Conservation (phyloP, 1,140 invertebrate genomes). For the Papilio helenus region DNA sequence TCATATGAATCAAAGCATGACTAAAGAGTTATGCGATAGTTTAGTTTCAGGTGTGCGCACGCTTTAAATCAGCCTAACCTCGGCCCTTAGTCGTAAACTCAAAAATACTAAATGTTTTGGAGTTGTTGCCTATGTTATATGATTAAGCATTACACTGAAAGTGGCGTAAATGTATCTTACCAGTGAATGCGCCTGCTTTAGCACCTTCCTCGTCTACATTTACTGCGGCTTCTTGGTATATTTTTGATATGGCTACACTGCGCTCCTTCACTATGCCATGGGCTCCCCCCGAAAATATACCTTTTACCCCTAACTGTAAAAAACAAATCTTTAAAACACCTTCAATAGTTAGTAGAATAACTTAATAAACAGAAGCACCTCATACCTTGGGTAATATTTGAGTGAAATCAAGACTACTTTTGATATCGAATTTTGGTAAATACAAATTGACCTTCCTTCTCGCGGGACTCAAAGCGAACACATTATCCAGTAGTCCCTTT, state of each 20-base stretch:
- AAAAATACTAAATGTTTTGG: too few species aligned
- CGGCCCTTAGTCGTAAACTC: too few species aligned
- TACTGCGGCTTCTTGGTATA: slow-evolving; percentile 56
- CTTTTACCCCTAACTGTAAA: slow-evolving; percentile 53
- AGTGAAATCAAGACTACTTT: slow-evolving; percentile 49
- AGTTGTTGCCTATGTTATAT: not conserved
- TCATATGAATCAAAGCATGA: too few species aligned
- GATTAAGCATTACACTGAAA: not conserved
- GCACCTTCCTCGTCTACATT: slow-evolving; percentile 62
- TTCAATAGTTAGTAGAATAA: too few species aligned
- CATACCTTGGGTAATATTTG: slow-evolving; percentile 54
- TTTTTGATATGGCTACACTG: slow-evolving; percentile 48
- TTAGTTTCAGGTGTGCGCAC: too few species aligned
- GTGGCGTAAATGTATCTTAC: slow-evolving; percentile 40
- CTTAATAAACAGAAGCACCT: not conserved
- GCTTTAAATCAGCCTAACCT: too few species aligned
- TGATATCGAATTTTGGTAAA: slow-evolving; percentile 59
- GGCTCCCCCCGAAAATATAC: slow-evolving; percentile 51
- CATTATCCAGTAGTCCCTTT: slow-evolving; percentile 49
- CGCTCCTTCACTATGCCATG: slow-evolving; percentile 45
- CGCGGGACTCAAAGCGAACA: slow-evolving; percentile 46
- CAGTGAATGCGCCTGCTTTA: slow-evolving; percentile 60
- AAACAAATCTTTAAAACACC: slow-evolving; percentile 9
- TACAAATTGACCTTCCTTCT: slow-evolving; percentile 45
- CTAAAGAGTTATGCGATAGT: too few species aligned